A percentile compares a stretch with the other conserved stretches of the same genome.
phyloP scores from a whole-genome alignment of 2,797 vertebrate species.

The Poecilia velifera region DNA sequence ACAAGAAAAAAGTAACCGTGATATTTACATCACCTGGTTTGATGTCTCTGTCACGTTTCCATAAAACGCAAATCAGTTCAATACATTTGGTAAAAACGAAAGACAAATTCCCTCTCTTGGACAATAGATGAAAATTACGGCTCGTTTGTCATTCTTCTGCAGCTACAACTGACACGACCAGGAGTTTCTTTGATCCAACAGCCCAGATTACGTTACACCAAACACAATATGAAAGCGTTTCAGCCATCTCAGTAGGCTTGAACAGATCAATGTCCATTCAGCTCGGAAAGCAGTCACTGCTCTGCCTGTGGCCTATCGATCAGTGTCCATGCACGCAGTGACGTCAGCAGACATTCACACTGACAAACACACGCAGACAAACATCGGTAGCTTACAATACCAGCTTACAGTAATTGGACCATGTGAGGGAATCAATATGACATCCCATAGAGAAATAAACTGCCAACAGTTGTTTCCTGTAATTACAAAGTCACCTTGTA shows the following conservation, averaged over 20 bases:
- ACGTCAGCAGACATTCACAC: slow-evolving; percentile 53
- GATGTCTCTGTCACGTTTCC: neutral
- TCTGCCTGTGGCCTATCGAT: slow-evolving; percentile 65
- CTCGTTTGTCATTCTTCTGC: neutral
- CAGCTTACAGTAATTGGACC: slow-evolving; percentile 53
- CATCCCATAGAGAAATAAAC: slow-evolving; percentile 21
- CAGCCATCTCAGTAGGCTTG: slow-evolving; percentile 31
- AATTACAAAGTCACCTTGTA: slow-evolving; percentile 40
- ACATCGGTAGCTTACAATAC: slow-evolving; percentile 48
- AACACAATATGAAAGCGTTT: slow-evolving; percentile 11
- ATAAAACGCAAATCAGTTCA: neutral
- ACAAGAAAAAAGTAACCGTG: neutral
- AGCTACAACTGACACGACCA: slow-evolving; percentile 6
- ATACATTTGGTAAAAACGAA: neutral
- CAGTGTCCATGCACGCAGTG: slow-evolving; percentile 43
- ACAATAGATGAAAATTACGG: neutral
- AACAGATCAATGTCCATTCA: slow-evolving; percentile 56
- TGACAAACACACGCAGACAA: slow-evolving; percentile 54
- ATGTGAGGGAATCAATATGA: slow-evolving; percentile 47
- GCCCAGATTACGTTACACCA: neutral
- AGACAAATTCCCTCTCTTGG: neutral
- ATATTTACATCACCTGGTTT: neutral
- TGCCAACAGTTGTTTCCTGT: slow-evolving; percentile 32
- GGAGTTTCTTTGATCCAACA: neutral
- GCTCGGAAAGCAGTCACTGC: slow-evolving; percentile 38